Base-by-base conservation (phyloP, 2,888 invertebrate species). In the Oegoconia quadripuncta region DNA sequence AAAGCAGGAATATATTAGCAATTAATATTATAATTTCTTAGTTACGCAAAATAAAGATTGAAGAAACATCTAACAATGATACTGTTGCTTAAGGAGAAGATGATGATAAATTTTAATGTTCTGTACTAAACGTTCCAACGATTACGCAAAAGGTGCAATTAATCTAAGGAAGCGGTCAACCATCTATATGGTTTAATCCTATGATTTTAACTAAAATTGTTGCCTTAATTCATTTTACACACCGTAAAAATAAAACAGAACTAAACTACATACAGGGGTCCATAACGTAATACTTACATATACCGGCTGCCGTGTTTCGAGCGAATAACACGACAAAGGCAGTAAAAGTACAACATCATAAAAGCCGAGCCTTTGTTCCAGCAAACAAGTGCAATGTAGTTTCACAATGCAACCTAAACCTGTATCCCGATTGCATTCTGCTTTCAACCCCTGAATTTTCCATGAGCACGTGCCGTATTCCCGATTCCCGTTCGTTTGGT, bases 381-480 rank as follows among this genome's bases (percentile, higher is more conserved):
- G 33, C 38, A 48, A 59, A 56, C 47, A 50, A 59, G 54, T 68
- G 67, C 74, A 73, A 59, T 59, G 50, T 55, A 50, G 49, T 54
- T 63, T 58, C 56, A 51, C 64, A 73, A 68, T 78, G 79, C 80
- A 79, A 48, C 66, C 68, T 69, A 70, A 78, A 61, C 66, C 65
- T 41, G 64, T 52, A 58, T 56, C 55, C 68, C 80, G 80, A 86
- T 84, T 84, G 84, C 84, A 82, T 70, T 55, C 65, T 55, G 74
- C 73, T 76, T 80, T 80, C 78, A 73, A 50, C 73, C 65, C 46
- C 48, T 84, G 79, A 80, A 87, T 86, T 64, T 74, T 78, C 64
- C 64, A 86, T 81, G 76, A 80, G 74, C 42, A 53, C 37, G 39
- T 37, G 41, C 56, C 43, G 50, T 47, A 46, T 44, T 42, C 57